These are phyloP conservation scores for Ametastegia equiseti DNA, from an alignment of 2,888 invertebrate genomes.

Conservation along the genomic window DNA sequence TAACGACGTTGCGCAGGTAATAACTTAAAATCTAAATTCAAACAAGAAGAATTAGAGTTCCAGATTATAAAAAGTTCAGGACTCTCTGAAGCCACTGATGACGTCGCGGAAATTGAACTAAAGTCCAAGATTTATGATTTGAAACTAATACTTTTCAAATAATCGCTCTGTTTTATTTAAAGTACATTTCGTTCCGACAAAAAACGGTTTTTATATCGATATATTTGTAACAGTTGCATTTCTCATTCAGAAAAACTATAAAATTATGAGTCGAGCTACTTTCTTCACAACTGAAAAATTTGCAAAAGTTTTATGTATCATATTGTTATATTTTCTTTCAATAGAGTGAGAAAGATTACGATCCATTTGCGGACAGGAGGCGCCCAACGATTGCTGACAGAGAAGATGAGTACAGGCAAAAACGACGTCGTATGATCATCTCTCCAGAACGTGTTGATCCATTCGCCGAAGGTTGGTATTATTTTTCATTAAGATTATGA, in stretches of 20 bases:
- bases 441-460: constrained; percentile 98
- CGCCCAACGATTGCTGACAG: constrained; percentile 95
- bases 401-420: constrained; percentile 97
- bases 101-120: too few relatives aligned
- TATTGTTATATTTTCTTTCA: constrained; percentile 44
- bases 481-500: constrained; percentile 52
- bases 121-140: too few relatives aligned
- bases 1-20: constrained; percentile 94
- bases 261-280: too few relatives aligned
- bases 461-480: constrained; percentile 95
- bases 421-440: constrained; percentile 92
- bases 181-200: too few relatives aligned
- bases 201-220: too few relatives aligned
- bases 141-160: too few relatives aligned
- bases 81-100: too few relatives aligned
- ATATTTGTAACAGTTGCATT: too few relatives aligned
- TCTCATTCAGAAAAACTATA: too few relatives aligned
- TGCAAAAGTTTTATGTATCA: background rate
- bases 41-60: background rate
- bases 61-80: background rate
- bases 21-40: constrained; percentile 59
- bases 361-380: constrained; percentile 95
- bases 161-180: too few relatives aligned
- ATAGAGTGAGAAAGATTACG: constrained; percentile 93
- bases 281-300: too few relatives aligned